Conservation (phyloP, 2,888 invertebrate species). For the Platycnemis pennipes region DNA sequence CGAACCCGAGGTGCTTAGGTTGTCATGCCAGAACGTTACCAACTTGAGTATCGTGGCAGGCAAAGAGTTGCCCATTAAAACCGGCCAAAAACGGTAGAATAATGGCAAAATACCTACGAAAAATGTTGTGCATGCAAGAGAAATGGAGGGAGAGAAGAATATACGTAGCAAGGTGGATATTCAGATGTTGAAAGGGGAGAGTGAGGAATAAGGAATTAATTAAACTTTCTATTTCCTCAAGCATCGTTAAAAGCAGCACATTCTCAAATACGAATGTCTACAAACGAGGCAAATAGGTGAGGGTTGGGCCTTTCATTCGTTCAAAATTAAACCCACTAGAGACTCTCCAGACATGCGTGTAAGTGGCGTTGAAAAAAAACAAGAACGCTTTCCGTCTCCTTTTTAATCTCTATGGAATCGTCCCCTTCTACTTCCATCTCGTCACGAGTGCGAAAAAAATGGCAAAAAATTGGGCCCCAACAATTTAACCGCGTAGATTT, state of each 20-base stretch:
- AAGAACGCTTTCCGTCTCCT: background rate
- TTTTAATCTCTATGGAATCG: background rate
- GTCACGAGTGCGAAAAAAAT: background rate
- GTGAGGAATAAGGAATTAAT: background rate
- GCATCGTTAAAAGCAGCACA: no score
- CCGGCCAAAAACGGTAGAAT: no score
- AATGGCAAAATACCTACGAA: no score
- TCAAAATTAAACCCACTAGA: background rate
- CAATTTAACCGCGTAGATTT: background rate
- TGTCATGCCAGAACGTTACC: no score
- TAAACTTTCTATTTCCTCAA: no score
- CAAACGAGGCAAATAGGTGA: background rate
- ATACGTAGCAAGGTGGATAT: no score
- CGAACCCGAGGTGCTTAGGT: no score
- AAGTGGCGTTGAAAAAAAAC: background rate
- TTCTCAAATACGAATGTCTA: background rate
- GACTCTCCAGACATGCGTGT: background rate
- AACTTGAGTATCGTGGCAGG: no score
- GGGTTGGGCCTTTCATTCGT: background rate
- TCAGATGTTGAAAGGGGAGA: background rate
- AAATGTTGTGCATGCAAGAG: no score
- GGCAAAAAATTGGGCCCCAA: background rate
- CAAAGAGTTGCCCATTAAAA: no score
- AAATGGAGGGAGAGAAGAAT: no score
- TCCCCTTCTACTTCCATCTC: background rate